phyloP scores from a whole-genome alignment of 2,888 invertebrate genomes.

The Troides aeacus region DNA sequence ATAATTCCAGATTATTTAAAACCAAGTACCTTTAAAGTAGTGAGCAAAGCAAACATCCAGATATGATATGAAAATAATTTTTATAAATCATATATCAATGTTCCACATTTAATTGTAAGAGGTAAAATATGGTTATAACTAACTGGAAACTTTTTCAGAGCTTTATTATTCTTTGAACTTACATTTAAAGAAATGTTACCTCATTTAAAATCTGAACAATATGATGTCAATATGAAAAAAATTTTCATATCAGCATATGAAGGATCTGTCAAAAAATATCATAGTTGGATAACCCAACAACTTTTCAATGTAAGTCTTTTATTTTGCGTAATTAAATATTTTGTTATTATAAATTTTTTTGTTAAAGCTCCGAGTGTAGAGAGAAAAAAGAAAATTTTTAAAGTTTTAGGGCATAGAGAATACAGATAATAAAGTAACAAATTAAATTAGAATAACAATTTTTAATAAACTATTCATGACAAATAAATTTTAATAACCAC shows the following conservation, averaged over 20 bases:
- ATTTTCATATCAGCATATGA: constrained; percentile 85
- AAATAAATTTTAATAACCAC: background rate
- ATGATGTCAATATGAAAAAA: constrained; percentile 80
- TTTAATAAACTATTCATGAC: background rate
- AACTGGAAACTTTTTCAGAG: constrained; percentile 63
- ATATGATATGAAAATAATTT: background rate
- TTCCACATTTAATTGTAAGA: background rate
- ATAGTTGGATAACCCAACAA: constrained; percentile 88
- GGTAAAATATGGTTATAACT: background rate
- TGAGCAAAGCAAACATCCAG: background rate
- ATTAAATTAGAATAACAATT: background rate
- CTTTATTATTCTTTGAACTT: constrained; percentile 81
- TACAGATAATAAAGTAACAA: background rate
- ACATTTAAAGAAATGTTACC: constrained; percentile 80
- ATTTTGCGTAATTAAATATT: background rate
- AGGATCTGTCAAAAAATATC: constrained; percentile 85
- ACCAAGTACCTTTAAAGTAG: background rate
- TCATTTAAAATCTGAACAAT: constrained; percentile 63
- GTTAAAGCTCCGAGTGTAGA: too few species aligned
- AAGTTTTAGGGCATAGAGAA: too few species aligned
- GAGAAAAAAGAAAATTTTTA: too few species aligned
- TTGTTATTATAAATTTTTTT: background rate
- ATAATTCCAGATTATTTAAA: too few species aligned
- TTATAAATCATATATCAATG: background rate
- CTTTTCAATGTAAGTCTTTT: constrained; percentile 82